Evolutionary conservation across 1,140 invertebrate genomes (phyloP).

Genomic region (Drosophila novamexicana): DNA sequence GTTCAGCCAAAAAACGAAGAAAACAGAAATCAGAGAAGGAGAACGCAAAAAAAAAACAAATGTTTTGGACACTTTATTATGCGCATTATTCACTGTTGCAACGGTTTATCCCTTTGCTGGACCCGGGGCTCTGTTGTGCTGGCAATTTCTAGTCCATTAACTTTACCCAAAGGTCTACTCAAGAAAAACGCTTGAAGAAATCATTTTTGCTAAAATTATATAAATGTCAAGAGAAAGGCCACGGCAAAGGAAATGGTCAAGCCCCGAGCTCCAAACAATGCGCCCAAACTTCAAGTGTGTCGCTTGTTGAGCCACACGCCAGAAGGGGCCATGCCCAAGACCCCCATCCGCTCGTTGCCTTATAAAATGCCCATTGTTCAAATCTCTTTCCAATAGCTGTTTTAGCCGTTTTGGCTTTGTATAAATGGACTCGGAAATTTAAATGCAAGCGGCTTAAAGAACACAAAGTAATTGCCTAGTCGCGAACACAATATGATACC

Average conservation of each 20-base stretch:
- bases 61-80: conserved; percentile 83
- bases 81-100: conserved; percentile 82
- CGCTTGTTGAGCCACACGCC: conserved; percentile 27
- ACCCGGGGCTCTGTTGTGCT: conserved; percentile 41
- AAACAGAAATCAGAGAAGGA: conserved; percentile 30
- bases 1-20: conserved; percentile 58
- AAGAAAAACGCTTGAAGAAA: conserved; percentile 72
- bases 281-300: conserved; percentile 23
- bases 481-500: not conserved
- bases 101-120: conserved; percentile 76
- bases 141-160: conserved; percentile 82
- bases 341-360: not conserved
- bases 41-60: conserved; percentile 62
- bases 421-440: conserved; percentile 27
- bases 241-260: conserved; percentile 29
- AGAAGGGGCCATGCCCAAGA: not conserved
- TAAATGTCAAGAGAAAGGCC: conserved; percentile 58
- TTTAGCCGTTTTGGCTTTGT: conserved; percentile 24
- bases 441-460: conserved; percentile 3
- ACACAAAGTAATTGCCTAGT: conserved; percentile 10
- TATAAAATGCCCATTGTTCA: conserved; percentile 21
- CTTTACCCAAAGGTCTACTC: conserved; percentile 82
- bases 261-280: conserved; percentile 9
- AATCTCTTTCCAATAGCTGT: conserved; percentile 22
- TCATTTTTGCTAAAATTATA: conserved; percentile 60